Base-by-base conservation (phyloP, 2,113 vertebrate genomes). In the Paracyprichromis sp. region DNA sequence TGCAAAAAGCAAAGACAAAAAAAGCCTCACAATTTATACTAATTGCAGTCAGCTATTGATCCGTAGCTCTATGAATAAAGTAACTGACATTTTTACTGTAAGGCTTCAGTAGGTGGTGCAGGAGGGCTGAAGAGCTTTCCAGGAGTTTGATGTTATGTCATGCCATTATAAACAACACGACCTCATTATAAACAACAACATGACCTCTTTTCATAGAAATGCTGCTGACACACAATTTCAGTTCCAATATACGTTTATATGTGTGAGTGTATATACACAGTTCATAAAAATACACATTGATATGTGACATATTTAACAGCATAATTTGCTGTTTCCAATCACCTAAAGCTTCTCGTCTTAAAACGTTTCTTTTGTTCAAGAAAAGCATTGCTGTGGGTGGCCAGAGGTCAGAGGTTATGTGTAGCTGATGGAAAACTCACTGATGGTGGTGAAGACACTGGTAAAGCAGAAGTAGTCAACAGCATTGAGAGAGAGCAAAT, bases 381-480 rank as follows among this genome's bases (percentile, higher is more conserved):
- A 29, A 45, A 0, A 47, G 69, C 21, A 3, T 26, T 45, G 69
- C 0, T 45, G 40, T 2, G 38, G 69, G 21, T 71, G 9, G 38
- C 19, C 2, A 54, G 63, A 83, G 50, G 57, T 69, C 54, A 16
- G 24, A 56, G 43, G 52, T 66, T 38, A 56, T 1, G 24, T 61
- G 50, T 5, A 16, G 59, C 73, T 21, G 29, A 12, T 4, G 50
- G 9, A 21, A n/a, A 16, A 93, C 92, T 94, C 84, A 94, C 94
- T 88, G 85, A 94, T 93, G 85, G 94, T 94, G 89, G 98, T 98
- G 95, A 99, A 99, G 90, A 98, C 98, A 2, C 97, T 97, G 88
- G 98, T 99, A 88, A 99, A 99, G 95, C 98, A 99, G 96, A 98
- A 99, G 84, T 99, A 99, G 95, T 99, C 98, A 80, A 98, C 98